Percentiles rank a stretch among this genome's conserved stretches.
Evolutionary conservation across 37 sponge, comb jelly and placozoan species (phyloP).

Genomic region (Chondrosia reniformis): DNA sequence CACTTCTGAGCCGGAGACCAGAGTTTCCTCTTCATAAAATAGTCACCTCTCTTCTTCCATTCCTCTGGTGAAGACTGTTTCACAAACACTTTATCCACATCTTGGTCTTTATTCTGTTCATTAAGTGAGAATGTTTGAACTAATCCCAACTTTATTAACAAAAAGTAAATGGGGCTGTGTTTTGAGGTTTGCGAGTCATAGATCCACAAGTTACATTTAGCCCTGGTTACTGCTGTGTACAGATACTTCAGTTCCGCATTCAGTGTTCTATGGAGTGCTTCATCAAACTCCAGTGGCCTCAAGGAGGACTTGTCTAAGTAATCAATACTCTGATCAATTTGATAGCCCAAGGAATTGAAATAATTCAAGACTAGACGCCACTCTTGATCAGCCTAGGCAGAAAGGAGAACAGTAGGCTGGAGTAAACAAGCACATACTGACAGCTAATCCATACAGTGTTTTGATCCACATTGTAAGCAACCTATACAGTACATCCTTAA

Average conservation of each 20-base stretch:
- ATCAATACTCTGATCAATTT: not conserved
- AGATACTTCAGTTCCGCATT: constrained; percentile 75
- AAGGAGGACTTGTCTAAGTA: not conserved
- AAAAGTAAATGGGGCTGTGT: constrained; percentile 43
- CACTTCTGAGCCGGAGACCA: constrained; percentile 72
- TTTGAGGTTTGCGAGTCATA: constrained; percentile 51
- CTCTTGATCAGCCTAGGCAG: constrained; percentile 52
- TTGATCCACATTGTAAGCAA: too few species aligned
- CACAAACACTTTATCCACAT: constrained; percentile 32
- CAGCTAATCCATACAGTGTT: too few species aligned
- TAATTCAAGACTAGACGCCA: constrained; percentile 56
- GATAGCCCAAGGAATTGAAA: not conserved
- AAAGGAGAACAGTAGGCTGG: too few species aligned
- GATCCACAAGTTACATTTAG: constrained; percentile 72
- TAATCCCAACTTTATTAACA: constrained; percentile 32
- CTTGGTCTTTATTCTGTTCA: constrained; percentile 8
- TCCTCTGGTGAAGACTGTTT: constrained; percentile 50
- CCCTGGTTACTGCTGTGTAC: constrained; percentile 80
- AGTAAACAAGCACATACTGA: too few species aligned
- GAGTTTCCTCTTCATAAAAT: constrained; percentile 42
- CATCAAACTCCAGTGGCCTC: constrained; percentile 49
- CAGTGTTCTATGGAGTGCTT: constrained; percentile 50
- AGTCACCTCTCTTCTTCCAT: constrained; percentile 75
- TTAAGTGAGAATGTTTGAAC: constrained; percentile 32
- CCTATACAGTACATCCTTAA: too few species aligned